A percentile compares a stretch with the other conserved stretches of the same genome.
Evolutionary conservation across 2,797 vertebrate genomes (phyloP).

Genomic region (Micropoecilia bifurca): DNA sequence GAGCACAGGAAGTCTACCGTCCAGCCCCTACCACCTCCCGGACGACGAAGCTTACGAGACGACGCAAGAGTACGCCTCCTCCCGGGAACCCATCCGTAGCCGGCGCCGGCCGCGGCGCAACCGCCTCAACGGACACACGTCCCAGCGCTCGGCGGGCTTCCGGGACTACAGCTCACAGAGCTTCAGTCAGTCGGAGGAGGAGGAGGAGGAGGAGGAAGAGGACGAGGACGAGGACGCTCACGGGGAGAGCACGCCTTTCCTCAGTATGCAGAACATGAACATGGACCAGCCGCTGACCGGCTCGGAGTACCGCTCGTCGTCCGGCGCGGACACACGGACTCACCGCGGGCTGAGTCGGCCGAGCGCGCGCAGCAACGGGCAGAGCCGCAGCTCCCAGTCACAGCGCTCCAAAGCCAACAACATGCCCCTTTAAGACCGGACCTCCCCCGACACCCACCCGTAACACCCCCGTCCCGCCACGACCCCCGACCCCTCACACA

Average conservation of each 20-base stretch:
- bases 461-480: constrained; percentile 25
- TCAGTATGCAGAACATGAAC: constrained; percentile 93
- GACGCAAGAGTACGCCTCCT: constrained; percentile 93
- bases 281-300: constrained; percentile 83
- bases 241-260: constrained; percentile 96
- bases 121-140: constrained; percentile 90
- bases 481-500: constrained; percentile 50
- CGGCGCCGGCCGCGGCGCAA: constrained; percentile 88
- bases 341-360: constrained; percentile 88
- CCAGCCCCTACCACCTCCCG: constrained; percentile 92
- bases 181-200: constrained; percentile 93
- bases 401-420: constrained; percentile 87
- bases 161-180: constrained; percentile 95
- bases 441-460: constrained; percentile 31
- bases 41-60: constrained; percentile 98
- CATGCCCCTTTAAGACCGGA: constrained; percentile 88
- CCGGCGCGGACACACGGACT: constrained; percentile 90
- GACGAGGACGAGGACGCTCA: constrained; percentile 85
- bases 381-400: constrained; percentile 84
- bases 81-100: constrained; percentile 91
- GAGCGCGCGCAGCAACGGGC: constrained; percentile 84
- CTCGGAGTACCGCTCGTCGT: constrained; percentile 83
- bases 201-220: constrained; percentile 90
- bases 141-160: constrained; percentile 85
- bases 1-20: constrained; percentile 93